Evolutionary conservation across 2,797 vertebrate species (phyloP).

Genomic region (Linurgus olivaceus): DNA sequence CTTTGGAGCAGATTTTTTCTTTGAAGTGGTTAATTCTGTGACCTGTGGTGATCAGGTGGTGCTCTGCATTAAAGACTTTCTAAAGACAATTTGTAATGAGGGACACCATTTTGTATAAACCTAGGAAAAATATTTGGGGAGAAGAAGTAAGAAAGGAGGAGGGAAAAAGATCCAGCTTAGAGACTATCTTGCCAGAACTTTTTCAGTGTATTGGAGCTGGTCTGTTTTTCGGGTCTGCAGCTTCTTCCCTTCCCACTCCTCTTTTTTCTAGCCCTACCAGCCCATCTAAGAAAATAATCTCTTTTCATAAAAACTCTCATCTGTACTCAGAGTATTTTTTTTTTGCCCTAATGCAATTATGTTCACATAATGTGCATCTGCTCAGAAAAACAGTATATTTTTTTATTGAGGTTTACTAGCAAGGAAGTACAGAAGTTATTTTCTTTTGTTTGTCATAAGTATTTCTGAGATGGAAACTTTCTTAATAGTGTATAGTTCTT

Average conservation of each 20-base stretch:
- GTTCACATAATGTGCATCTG: neutral
- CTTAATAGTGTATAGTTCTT: neutral
- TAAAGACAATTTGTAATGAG: neutral
- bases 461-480: neutral
- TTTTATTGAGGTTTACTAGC: neutral
- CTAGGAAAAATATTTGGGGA: neutral
- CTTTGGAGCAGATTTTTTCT: neutral
- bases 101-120: neutral
- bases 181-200: neutral
- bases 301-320: neutral
- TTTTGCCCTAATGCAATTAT: neutral
- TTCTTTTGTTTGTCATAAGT: neutral
- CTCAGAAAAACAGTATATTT: neutral
- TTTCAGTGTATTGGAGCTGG: fast-evolving
- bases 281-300: neutral
- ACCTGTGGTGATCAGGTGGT: neutral
- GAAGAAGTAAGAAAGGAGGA: neutral
- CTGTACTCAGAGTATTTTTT: neutral
- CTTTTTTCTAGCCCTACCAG: neutral
- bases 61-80: neutral
- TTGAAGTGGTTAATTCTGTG: neutral
- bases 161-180: neutral
- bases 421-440: neutral
- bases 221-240: neutral
- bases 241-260: neutral